A percentile compares a stretch with the other conserved stretches of the same genome.
Conservation (phyloP, 1,140 invertebrate species). For the Halyomorpha halys region DNA sequence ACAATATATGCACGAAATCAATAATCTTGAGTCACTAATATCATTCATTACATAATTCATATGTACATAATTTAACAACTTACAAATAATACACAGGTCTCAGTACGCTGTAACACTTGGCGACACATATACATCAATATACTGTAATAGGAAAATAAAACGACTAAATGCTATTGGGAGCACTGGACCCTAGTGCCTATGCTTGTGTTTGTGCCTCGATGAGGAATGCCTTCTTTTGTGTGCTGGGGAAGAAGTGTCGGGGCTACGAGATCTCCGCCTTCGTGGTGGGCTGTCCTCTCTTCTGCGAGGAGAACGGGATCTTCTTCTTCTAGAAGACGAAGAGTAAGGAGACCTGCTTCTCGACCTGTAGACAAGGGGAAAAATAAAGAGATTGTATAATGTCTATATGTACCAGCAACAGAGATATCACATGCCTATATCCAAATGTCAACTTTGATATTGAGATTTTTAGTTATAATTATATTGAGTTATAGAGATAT, state of each 20-base stretch:
- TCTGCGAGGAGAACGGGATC: slow-evolving; percentile 8
- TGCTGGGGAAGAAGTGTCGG: slow-evolving; percentile 14
- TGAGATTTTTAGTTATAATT: too few species aligned
- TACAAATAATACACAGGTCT: too few species aligned
- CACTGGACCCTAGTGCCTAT: slow-evolving; percentile 38
- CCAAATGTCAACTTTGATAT: too few species aligned
- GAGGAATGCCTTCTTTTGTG: slow-evolving; percentile 19
- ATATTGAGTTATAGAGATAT: too few species aligned
- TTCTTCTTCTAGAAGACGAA: slow-evolving; percentile 15
- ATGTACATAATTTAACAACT: too few species aligned
- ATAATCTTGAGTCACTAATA: too few species aligned
- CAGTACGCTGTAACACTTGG: too few species aligned
- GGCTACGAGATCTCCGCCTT: slow-evolving; percentile 19
- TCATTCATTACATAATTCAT: too few species aligned
- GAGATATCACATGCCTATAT: too few species aligned
- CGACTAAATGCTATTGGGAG: not conserved
- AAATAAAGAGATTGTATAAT: slow-evolving; percentile 18
- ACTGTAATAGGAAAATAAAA: too few species aligned
- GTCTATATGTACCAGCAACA: not conserved
- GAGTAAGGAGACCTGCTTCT: slow-evolving; percentile 28
- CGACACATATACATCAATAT: too few species aligned
- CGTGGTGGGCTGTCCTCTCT: not conserved
- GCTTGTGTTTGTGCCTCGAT: slow-evolving; percentile 41
- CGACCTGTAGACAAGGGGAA: slow-evolving; percentile 21
- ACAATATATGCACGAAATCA: too few species aligned